Evolutionary conservation across 2,113 vertebrate genomes (phyloP), one percentile per base, ranked within the genome.

Genomic region (Martes martes): DNA sequence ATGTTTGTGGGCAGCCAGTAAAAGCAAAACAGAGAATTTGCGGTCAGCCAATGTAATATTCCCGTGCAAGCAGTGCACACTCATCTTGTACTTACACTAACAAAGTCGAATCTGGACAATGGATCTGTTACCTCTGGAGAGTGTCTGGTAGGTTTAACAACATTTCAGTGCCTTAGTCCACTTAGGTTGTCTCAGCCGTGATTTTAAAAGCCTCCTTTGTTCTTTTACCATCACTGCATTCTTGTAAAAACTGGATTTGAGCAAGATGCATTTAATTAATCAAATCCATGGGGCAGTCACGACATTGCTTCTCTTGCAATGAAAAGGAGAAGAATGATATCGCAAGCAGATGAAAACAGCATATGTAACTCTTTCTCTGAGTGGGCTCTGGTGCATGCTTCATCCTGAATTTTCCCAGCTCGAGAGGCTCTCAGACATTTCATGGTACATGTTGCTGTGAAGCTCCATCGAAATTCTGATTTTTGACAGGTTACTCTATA

Each of bases 401-500:
- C 50, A 52, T 97, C 94, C 92, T 96, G 74, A 81, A 39, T 92
- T 79, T 87, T 39, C 94, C 57, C 74, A 24, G 74, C 85, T 86
- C n/a, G 31, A 76, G 83, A 96, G 63, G 21, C 2, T 69, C 39
- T 73, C 83, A 94, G 61, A 90, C 19, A 31, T 69, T 65, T 85
- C 81, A 31, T 57, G 67, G 71, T 87, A 61, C 33, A 55, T 71
- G 28, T 69, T 76, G n/a, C 33, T 28, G 11, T 95, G 83, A 89
- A 59, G 57, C 31, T 52, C 59, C 45, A 92, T 94, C 76, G 73
- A 87, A 90, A 15, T 88, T 95, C 92, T 80, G 55, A 89, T 84
- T 93, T 93, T 69, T 90, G 95, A 96, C 95, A 92, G 55, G 23
- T 85, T 91, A 63, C 16, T 89, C 63, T 91, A 14, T 83, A 86